Base-by-base conservation (phyloP, 2,797 vertebrate genomes). In the Danio albolineatus region DNA sequence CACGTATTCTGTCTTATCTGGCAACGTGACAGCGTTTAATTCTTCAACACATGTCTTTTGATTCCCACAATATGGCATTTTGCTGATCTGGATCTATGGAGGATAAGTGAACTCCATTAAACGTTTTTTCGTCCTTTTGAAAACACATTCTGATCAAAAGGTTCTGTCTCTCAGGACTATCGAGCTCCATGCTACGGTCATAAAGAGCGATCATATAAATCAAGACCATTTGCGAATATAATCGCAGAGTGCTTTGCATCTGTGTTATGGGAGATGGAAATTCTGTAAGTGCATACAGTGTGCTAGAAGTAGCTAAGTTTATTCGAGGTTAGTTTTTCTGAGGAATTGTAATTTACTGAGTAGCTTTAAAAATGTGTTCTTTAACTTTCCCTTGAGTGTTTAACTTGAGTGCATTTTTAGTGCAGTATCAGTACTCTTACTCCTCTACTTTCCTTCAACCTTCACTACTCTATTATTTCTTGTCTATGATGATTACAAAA, bases 31-130 rank as follows among this genome's bases (percentile, higher is more conserved):
- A 60, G 21, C 14, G 16, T 64, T 59, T 21, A 48, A 75, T 75
- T 17, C 14, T 75, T 61, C 71, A 44, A 78, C 76, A 69, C 57
- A 6, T 82, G 71, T 81, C 78, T 77, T 43, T 60, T 65, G 19
- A 83, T 76, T 79, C 65, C 56, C 17, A 73, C 76, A 81, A 73
- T 71, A 76, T 86, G 85, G 19, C 43, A 53, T 84, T 86, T 70
- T 78, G 44, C 85, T 84, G 77, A 77, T 56, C 62, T 75, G 14
- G 49, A 67, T 74, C 65, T 79, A 66, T 78, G 59, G 64, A 83
- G 77, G 13, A 80, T 71, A 74, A 74, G 51, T 13, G 76, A 43
- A 62, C 71, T 78, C 67, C 67, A 77, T 70, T 69, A 69, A 84
- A 78, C 51, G n/a, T 16, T 65, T 60, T 80, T 78, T 80, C 65